These are phyloP conservation scores for Jacana jacana DNA, from an alignment of 2,113 vertebrate species.

Conservation along the genomic window DNA sequence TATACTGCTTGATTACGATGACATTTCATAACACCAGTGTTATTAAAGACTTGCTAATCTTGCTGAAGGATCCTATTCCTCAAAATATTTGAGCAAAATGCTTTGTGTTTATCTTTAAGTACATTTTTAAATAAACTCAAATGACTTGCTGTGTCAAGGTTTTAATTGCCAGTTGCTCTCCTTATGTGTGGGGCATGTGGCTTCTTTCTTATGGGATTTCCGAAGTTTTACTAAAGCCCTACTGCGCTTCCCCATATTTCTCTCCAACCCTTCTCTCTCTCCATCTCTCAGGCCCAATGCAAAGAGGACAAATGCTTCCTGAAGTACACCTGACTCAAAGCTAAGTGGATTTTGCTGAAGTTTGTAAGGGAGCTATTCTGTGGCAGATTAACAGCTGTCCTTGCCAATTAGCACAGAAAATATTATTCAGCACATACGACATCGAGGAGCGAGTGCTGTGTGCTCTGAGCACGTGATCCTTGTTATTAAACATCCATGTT, in stretches of 20 bases:
- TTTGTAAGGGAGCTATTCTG: neutral
- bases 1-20: constrained; percentile 49
- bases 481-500: neutral
- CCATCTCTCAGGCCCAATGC: neutral
- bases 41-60: constrained; percentile 52
- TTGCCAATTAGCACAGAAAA: constrained; percentile 13
- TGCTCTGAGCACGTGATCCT: neutral
- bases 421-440: neutral
- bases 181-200: neutral
- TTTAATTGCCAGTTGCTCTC: constrained; percentile 12
- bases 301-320: constrained; percentile 9
- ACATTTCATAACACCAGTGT: constrained; percentile 49
- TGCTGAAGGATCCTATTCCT: constrained; percentile 35
- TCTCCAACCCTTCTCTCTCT: neutral
- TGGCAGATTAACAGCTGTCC: neutral
- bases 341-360: neutral
- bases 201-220: neutral
- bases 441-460: neutral
- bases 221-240: neutral
- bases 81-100: constrained; percentile 50
- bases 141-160: neutral
- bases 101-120: constrained; percentile 28
- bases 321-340: neutral
- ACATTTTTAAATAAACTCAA: constrained; percentile 32
- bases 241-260: neutral